These are phyloP conservation scores for Argyra leucocephala DNA, from an alignment of 2,888 invertebrate species.

Conservation along the genomic window DNA sequence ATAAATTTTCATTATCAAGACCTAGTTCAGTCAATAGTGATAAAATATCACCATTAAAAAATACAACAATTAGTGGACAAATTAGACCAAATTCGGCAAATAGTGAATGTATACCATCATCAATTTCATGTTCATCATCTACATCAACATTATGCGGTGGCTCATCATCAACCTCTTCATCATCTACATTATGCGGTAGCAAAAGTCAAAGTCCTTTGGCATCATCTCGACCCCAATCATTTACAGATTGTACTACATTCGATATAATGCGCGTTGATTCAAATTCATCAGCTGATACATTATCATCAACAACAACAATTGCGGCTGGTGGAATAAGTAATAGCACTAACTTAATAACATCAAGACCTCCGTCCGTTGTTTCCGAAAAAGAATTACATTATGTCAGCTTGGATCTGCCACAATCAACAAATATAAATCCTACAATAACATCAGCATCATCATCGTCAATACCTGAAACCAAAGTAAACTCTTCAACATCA, in stretches of 20 bases:
- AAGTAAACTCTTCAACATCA: conserved; percentile 19
- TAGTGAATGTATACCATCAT: conserved; percentile 26
- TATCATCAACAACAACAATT: conserved; percentile 12
- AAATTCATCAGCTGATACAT: conserved; percentile 29
- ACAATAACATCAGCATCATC: conserved; percentile 21
- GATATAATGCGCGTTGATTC: conserved; percentile 34
- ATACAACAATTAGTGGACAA: conserved; percentile 23
- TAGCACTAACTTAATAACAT: conserved; percentile 24
- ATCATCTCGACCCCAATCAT: conserved; percentile 23
- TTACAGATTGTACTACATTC: conserved; percentile 19
- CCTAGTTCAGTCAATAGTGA: conserved; percentile 41
- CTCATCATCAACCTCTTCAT: conserved; percentile 23
- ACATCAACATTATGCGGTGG: conserved; percentile 26
- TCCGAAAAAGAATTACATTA: conserved; percentile 51
- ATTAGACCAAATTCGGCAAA: conserved; percentile 32
- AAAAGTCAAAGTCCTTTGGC: conserved; percentile 25
- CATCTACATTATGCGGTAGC: conserved; percentile 26
- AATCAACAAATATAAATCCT: conserved; percentile 19
- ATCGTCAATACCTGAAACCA: conserved; percentile 13
- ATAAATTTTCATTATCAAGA: conserved; percentile 32
- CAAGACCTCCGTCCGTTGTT: conserved; percentile 36
- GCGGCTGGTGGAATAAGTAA: background rate
- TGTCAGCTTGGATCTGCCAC: conserved; percentile 54
- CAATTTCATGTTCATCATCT: conserved; percentile 29
- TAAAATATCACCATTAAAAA: conserved; percentile 28